These are phyloP conservation scores for Acanthosepion lycidas DNA, from an alignment of 2,888 invertebrate species.

Conservation along the genomic window DNA sequence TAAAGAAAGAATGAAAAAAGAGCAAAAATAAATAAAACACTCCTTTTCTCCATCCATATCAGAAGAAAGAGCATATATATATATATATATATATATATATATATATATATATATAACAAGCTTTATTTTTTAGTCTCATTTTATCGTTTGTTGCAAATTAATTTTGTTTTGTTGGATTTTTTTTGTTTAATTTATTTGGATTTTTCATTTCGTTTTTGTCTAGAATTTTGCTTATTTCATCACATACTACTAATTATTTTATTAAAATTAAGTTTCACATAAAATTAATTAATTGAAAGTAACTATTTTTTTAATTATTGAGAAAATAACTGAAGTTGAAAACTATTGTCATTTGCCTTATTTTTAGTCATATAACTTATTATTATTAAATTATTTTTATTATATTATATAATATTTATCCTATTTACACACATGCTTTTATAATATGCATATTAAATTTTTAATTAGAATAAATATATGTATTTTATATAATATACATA, in stretches of 20 bases:
- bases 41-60: background rate
- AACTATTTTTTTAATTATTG: too few species aligned
- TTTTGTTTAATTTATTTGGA: background rate
- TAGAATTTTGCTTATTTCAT: background rate
- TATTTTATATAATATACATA: background rate
- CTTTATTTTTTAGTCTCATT: too few species aligned
- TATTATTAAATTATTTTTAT: background rate
- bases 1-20: background rate
- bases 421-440: background rate
- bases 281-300: background rate
- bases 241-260: background rate
- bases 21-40: background rate
- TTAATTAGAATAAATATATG: background rate
- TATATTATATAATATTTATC: background rate
- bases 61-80: background rate
- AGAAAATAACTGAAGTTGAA: too few species aligned
- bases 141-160: too few species aligned
- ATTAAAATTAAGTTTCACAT: background rate
- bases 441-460: background rate
- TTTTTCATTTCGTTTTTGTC: background rate
- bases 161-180: background rate
- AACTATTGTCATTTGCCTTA: background rate
- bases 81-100: slow-evolving; percentile 10
- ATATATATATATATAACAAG: background rate
- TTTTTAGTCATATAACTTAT: background rate